phyloP scores from a whole-genome alignment of 1,140 invertebrate species.

The Zeugodacus cucurbitae region DNA sequence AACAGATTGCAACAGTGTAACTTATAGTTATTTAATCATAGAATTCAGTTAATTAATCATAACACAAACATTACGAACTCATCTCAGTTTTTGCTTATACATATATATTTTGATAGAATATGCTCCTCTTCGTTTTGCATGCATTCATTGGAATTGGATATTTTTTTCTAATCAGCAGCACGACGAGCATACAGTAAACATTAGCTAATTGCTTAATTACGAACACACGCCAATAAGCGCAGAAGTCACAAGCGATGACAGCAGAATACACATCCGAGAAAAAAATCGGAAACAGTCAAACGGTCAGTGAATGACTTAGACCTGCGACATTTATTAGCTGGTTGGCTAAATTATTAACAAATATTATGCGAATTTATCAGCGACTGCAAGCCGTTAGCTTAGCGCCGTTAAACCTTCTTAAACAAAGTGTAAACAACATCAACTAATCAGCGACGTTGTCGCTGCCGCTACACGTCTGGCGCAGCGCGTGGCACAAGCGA shows the following conservation, averaged over 20 bases:
- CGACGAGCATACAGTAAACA: background rate
- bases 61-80: background rate
- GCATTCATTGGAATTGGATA: background rate
- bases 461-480: background rate
- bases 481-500: background rate
- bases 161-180: background rate
- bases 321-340: background rate
- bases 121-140: background rate
- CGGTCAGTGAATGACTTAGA: background rate
- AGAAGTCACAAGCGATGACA: background rate
- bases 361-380: slow-evolving; percentile 16
- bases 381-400: background rate
- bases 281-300: background rate
- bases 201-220: slow-evolving; percentile 29
- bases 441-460: background rate
- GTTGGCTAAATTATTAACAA: background rate
- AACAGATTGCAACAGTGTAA: background rate
- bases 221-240: background rate
- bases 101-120: background rate
- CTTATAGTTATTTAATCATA: background rate
- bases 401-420: background rate
- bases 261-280: background rate
- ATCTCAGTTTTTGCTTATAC: background rate
- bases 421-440: slow-evolving; percentile 19
- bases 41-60: slow-evolving; percentile 4